phyloP scores from a whole-genome alignment of 2,888 invertebrate genomes.

The Philereme vetulata region DNA sequence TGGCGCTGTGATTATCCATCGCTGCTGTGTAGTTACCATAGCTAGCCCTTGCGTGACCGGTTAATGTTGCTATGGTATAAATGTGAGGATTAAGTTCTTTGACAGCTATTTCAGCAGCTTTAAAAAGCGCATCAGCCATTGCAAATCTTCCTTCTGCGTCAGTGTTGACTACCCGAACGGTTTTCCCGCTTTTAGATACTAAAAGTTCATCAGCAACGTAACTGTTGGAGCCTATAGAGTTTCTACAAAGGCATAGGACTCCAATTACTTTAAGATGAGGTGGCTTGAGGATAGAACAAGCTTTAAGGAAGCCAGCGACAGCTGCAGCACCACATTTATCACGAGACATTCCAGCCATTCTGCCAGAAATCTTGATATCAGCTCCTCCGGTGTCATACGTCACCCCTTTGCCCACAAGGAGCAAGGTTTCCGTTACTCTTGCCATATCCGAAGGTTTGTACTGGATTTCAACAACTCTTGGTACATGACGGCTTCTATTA shows the following conservation, averaged over 20 bases:
- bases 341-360: conserved; percentile 93
- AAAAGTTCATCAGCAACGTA: conserved; percentile 95
- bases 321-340: conserved; percentile 97
- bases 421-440: conserved; percentile 86
- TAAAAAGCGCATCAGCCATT: conserved; percentile 91
- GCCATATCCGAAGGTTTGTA: conserved; percentile 83
- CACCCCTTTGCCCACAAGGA: conserved; percentile 95
- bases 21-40: conserved; percentile 88
- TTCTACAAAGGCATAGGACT: conserved; percentile 91
- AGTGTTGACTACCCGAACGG: conserved; percentile 93
- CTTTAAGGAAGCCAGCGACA: conserved; percentile 94
- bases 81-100: conserved; percentile 91
- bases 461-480: conserved; percentile 85
- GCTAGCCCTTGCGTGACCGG: conserved; percentile 89
- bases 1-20: conserved; percentile 89
- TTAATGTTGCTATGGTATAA: conserved; percentile 94
- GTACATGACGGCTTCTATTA: conserved; percentile 85
- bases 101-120: conserved; percentile 77
- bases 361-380: conserved; percentile 87
- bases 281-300: conserved; percentile 88
- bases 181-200: conserved; percentile 89
- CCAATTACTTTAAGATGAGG: conserved; percentile 90
- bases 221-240: conserved; percentile 92
- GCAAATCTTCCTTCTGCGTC: conserved; percentile 96
- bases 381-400: conserved; percentile 92